These are phyloP conservation scores for Leptinotarsa rubiginosa DNA, from an alignment of 2,888 invertebrate species.

Conservation along the genomic window DNA sequence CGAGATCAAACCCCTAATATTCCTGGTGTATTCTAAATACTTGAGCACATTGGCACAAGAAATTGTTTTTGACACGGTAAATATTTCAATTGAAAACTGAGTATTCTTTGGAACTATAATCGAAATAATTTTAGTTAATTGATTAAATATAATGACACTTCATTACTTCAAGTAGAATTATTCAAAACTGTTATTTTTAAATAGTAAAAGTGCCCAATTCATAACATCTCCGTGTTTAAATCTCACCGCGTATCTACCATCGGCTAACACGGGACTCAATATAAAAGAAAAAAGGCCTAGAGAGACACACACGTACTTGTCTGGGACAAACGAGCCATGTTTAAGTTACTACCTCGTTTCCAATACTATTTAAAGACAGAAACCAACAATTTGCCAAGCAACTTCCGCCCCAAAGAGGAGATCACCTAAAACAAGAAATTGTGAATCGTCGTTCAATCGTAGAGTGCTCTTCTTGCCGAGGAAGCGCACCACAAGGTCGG, in stretches of 20 bases:
- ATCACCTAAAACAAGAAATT: background rate
- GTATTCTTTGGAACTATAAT: no score
- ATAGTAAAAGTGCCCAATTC: background rate
- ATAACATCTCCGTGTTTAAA: background rate
- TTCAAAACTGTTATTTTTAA: no score
- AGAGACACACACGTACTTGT: slow-evolving; percentile 43
- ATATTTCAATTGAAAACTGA: no score
- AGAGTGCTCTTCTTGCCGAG: background rate
- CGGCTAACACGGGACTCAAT: slow-evolving; percentile 28
- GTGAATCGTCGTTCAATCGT: background rate
- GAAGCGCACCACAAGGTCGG: slow-evolving; percentile 19
- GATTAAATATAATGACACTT: no score
- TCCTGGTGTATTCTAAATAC: no score
- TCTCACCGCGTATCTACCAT: background rate
- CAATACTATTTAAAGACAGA: slow-evolving; percentile 27
- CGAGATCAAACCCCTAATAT: no score
- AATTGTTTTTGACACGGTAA: no score
- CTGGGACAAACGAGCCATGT: slow-evolving; percentile 55
- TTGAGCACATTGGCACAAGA: no score
- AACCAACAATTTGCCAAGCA: background rate
- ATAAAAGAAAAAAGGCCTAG: slow-evolving; percentile 26
- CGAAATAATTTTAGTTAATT: no score
- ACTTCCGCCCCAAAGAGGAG: background rate
- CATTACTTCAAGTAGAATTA: no score
- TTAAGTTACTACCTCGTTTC: slow-evolving; percentile 54